These are phyloP conservation scores for Myripristis murdjan DNA, from an alignment of 2,797 vertebrate genomes.

Conservation along the genomic window DNA sequence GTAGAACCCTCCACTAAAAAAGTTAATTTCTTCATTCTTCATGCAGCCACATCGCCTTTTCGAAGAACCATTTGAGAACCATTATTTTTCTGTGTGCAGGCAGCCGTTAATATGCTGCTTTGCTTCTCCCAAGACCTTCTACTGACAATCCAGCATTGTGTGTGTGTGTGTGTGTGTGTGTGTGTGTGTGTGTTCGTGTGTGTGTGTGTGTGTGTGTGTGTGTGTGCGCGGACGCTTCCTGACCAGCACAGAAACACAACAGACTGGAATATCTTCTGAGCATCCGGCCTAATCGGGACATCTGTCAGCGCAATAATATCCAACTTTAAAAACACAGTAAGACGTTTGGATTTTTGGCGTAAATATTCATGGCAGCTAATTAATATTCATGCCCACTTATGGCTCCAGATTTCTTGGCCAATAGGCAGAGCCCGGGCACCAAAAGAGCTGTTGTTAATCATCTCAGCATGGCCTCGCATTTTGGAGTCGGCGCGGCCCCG, in stretches of 20 bases:
- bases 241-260: too few species aligned
- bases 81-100: too few species aligned
- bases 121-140: background rate
- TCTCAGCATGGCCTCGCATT: conserved; percentile 18
- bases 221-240: too few species aligned
- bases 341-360: conserved; percentile 2
- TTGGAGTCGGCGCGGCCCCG: background rate
- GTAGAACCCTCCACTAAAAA: too few species aligned
- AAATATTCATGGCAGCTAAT: background rate
- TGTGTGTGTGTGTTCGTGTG: too few species aligned
- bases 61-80: too few species aligned
- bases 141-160: too few species aligned
- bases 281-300: background rate
- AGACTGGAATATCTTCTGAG: background rate
- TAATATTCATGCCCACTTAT: conserved; percentile 5
- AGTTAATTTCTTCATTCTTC: too few species aligned
- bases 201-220: too few species aligned
- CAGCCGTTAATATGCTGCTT: background rate
- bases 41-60: too few species aligned
- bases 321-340: background rate
- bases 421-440: background rate
- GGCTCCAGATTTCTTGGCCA: conserved; percentile 5
- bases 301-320: background rate
- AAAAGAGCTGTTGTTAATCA: conserved; percentile 3
- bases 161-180: too few species aligned